Base-by-base conservation (phyloP, 2,113 vertebrate species). In the Condylura cristata region DNA sequence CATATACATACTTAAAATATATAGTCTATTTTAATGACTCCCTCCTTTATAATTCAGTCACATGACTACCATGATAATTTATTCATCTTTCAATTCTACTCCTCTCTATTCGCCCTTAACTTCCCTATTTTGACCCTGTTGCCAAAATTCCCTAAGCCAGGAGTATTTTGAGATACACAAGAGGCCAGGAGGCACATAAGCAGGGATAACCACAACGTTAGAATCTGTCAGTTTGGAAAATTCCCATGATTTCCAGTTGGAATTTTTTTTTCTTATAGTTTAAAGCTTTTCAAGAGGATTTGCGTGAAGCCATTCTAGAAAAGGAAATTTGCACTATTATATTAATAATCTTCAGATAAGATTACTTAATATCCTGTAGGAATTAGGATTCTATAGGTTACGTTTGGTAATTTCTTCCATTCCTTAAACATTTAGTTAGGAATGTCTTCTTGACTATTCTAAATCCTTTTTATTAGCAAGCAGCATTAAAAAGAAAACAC, bases 101-200 rank as follows among this genome's bases (percentile, higher is more conserved):
- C 16, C 18, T 80, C 71, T 79, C 13, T 80, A 16, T 2, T 83
- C 1, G 32, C 65, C 34, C 60, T 71, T 78, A 66, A 41, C 32
- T 51, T 84, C 32, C 32, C 14, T 41, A 65, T 86, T 80, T 84
- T 84, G 1, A 85, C 0, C 1, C 30, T 84, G 20, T 68, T 32
- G 90, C 46, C 84, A 71, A 71, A 66, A 79, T 51, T 80, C 76
- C 48, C 53, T 46, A 91, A 88, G 51, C 14, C 12, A 63, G 18
- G 56, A 86, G 30, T 91, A 76, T 63, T 86, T 93, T 94, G 86
- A 79, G 84, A 60, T 2, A 34, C 22, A 79, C 37, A 93, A 72
- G 34, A 81, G 11, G 26, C 7, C 34, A n/a, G 30, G 26, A 10
- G 20, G 39, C 32, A 61, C 61, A 48, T 46, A 48, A 83, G 68